Percentiles rank a stretch among this genome's conserved stretches.
These are phyloP conservation scores for Amblyteles armatorius DNA, from an alignment of 2,888 invertebrate genomes.

Conservation along the genomic window DNA sequence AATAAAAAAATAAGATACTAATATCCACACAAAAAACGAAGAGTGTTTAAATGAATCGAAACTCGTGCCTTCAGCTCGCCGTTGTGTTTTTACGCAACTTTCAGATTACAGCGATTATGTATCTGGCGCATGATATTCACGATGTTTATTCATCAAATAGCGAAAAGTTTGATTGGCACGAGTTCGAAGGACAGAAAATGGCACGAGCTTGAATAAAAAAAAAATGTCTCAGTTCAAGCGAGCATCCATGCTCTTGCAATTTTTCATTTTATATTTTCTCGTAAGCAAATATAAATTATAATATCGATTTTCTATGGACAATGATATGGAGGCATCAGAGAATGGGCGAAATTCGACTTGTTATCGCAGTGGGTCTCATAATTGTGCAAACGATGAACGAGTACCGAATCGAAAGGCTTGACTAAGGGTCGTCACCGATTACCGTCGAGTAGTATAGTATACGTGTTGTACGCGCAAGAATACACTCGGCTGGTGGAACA, in stretches of 20 bases:
- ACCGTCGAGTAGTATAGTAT: slow-evolving; percentile 20
- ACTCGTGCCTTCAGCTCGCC: neutral
- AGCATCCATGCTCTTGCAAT: too few species aligned
- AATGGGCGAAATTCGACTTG: neutral
- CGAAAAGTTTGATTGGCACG: neutral
- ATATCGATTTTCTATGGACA: neutral
- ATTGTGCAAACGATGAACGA: slow-evolving; percentile 23
- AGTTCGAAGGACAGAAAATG: neutral
- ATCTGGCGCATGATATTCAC: neutral
- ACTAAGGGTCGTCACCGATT: slow-evolving; percentile 43
- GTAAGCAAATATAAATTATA: neutral
- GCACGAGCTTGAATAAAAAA: too few species aligned
- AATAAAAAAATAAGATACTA: neutral
- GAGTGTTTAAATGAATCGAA: neutral
- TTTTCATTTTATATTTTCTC: too few species aligned
- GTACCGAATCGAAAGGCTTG: slow-evolving; percentile 54
- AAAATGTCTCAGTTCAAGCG: too few species aligned
- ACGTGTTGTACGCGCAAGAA: neutral
- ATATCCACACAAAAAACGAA: neutral
- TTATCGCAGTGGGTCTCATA: neutral
- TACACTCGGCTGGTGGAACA: neutral
- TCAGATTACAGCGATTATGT: neutral
- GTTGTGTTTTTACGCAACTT: neutral
- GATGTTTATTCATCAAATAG: neutral
- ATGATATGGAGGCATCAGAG: neutral